These are phyloP conservation scores for Umimayanthus kanabou DNA, from an alignment of 92 coral and sea anemone genomes.

Conservation along the genomic window DNA sequence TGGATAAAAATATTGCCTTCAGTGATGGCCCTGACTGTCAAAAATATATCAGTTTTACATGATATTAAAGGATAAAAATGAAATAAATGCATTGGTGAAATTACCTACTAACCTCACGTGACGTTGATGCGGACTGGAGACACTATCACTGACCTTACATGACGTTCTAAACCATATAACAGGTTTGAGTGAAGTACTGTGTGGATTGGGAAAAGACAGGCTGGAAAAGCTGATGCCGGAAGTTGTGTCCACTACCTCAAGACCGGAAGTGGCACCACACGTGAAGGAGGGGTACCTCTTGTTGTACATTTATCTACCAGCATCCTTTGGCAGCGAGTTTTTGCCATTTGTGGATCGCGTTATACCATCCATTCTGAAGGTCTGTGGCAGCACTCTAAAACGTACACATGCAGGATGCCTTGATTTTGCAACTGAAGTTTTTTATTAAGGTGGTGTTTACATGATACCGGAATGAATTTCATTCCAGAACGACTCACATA, in stretches of 20 bases:
- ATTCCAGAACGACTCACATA: too few species aligned
- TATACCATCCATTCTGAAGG: slow-evolving; percentile 92
- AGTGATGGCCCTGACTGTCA: too few species aligned
- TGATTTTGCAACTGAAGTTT: not conserved
- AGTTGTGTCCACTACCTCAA: slow-evolving; percentile 90
- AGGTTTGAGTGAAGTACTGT: slow-evolving; percentile 97
- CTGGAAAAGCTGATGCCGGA: slow-evolving; percentile 96
- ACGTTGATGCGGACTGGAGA: not conserved
- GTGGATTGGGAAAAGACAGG: slow-evolving; percentile 80
- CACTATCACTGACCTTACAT: not conserved
- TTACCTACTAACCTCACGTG: too few species aligned
- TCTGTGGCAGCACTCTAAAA: slow-evolving; percentile 19
- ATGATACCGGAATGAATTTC: too few species aligned
- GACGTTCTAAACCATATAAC: not conserved
- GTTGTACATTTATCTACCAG: slow-evolving; percentile 93
- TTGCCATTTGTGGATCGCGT: slow-evolving; percentile 87
- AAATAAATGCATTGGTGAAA: too few species aligned
- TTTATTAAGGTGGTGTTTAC: too few species aligned
- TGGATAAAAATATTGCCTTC: too few species aligned
- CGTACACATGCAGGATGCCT: not conserved
- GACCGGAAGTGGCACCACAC: slow-evolving; percentile 85
- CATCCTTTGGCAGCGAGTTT: slow-evolving; percentile 84
- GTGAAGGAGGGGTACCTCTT: slow-evolving; percentile 94
- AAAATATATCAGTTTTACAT: too few species aligned
- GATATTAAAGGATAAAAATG: too few species aligned